These are phyloP conservation scores for Alexandromys oeconomus DNA, from an alignment of 2,797 vertebrate species.

Conservation along the genomic window DNA sequence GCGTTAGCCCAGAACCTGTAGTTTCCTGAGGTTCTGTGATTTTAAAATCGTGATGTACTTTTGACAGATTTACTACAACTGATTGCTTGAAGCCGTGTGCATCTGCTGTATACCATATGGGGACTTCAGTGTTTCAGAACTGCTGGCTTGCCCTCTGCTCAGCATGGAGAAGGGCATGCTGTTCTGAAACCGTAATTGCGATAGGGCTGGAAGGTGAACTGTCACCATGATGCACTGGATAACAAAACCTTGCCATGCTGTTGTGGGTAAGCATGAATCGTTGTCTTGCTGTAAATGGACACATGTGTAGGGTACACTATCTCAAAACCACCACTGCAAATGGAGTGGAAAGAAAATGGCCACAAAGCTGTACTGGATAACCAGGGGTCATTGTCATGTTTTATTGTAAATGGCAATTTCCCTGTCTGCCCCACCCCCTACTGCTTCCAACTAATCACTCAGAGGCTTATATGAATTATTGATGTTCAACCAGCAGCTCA, in stretches of 20 bases:
- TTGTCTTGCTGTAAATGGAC: not conserved
- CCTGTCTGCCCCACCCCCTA: too few relatives aligned
- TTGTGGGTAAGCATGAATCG: not conserved
- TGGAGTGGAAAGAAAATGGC: not conserved
- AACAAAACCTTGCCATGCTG: not conserved
- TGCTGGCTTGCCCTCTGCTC: not conserved
- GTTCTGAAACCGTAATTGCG: not conserved
- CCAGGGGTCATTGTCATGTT: not conserved
- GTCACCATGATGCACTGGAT: too few relatives aligned
- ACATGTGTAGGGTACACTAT: not conserved
- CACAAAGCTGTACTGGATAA: not conserved
- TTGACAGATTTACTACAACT: not conserved
- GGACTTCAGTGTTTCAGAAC: not conserved
- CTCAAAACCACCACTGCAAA: not conserved
- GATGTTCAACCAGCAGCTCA: too few relatives aligned
- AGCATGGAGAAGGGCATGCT: too few relatives aligned
- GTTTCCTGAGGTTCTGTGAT: not conserved
- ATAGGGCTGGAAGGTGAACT: not conserved
- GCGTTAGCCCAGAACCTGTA: not conserved
- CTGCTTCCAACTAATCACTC: too few relatives aligned
- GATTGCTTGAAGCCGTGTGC: too few relatives aligned
- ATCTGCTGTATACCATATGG: too few relatives aligned
- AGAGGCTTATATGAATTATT: too few relatives aligned
- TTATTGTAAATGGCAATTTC: too few relatives aligned
- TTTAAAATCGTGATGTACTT: not conserved